Evolutionary conservation across 1,140 invertebrate genomes (phyloP), one percentile per base, ranked within the genome.

Genomic region (Penaeus chinensis): DNA sequence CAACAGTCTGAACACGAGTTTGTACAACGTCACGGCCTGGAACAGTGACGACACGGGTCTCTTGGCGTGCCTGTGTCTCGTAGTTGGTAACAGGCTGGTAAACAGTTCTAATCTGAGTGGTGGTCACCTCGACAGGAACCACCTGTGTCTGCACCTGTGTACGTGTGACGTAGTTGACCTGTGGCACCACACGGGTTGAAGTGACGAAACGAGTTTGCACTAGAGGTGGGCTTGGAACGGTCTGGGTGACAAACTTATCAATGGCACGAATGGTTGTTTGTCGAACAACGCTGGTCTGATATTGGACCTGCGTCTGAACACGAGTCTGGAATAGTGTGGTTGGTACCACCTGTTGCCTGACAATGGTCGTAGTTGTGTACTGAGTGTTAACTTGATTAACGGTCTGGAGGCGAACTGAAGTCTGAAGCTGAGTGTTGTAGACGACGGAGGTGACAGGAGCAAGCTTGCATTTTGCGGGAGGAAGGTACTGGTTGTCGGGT

Each of bases 1-100:
- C 87, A 24, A 84, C 82, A 11, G 82, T 88, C 77, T 88, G 87
- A 42, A 88, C 87, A 27, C 87, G 82, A 61, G 87, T 88, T n/a
- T 76, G 87, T 11, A 87, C 71, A 65, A 82, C 81, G 42, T 82
- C 63, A 62, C n/a, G 85, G 66, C 85, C 85, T 24, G 85, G 80
- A 19, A 83, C 42, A 60, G 85, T 54, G 27, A 87, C 81, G 2
- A 87, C 80, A 8, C 69, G 69, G 54, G 85, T 87, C 18, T 62
- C 65, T 82, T 62, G 54, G 27, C 60, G 47, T 13, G 16, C 20
- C 65, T 87, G 69, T 19, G 85, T 87, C 61, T 87, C 27, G 22
- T 82, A 87, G 62, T 78, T 87, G 27, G 71, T 77, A n/a, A 83
- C 32, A 11, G 80, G 54, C 37, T 78, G 80, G 54, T 4, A 78